A percentile compares a stretch with the other conserved stretches of the same genome.
These are phyloP conservation scores for Octodonta nipae DNA, from an alignment of 2,888 invertebrate genomes.

Conservation along the genomic window DNA sequence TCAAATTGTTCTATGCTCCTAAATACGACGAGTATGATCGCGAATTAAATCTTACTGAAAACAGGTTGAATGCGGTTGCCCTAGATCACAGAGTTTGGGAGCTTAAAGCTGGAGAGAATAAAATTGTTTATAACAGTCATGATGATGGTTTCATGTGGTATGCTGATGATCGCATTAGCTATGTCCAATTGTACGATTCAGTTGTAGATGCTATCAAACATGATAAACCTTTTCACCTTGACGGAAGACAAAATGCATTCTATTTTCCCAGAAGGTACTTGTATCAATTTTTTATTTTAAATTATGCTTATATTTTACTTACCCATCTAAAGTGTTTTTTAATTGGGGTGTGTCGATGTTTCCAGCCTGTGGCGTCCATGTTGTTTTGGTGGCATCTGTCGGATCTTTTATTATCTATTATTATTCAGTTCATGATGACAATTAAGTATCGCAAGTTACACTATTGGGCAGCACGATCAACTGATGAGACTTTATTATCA, in stretches of 20 bases:
- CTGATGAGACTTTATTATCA: no score
- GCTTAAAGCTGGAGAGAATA: conserved; percentile 50
- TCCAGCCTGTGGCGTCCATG: conserved; percentile 6
- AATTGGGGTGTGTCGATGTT: conserved; percentile 7
- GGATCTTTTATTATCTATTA: conserved; percentile 3
- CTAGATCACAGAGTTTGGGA: conserved; percentile 47
- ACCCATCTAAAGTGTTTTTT: conserved; percentile 7
- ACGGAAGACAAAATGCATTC: conserved; percentile 35
- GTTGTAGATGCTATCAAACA: conserved; percentile 24
- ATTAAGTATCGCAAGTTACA: no score
- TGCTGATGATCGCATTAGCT: conserved; percentile 49
- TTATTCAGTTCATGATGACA: conserved; percentile 2
- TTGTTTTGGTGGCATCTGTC: conserved; percentile 7
- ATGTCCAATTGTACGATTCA: conserved; percentile 46
- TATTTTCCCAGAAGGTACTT: conserved; percentile 52
- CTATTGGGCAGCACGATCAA: no score
- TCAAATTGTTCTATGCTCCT: conserved; percentile 57
- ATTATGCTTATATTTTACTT: no score
- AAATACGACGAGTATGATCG: conserved; percentile 48
- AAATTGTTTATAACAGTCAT: conserved; percentile 51
- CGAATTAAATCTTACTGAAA: conserved; percentile 40
- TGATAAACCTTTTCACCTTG: conserved; percentile 21
- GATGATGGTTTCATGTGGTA: conserved; percentile 55
- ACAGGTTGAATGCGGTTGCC: conserved; percentile 47
- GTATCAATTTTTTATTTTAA: no score